These are phyloP conservation scores for Aplocera efformata DNA, from an alignment of 2,888 invertebrate species.

Conservation along the genomic window DNA sequence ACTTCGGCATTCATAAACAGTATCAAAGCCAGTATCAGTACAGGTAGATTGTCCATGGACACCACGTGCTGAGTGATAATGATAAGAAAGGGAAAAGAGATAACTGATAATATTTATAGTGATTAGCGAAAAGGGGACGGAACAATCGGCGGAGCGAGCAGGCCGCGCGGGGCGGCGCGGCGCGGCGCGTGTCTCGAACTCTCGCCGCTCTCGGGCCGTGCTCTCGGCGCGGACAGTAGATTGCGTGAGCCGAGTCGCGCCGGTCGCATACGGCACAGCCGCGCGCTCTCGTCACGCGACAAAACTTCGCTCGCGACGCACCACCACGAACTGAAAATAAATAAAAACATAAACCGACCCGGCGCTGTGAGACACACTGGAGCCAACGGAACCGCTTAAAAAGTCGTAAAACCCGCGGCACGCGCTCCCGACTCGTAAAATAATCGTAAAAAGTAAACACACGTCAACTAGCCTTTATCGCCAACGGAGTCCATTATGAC, in stretches of 20 bases:
- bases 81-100: conserved; percentile 75
- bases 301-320: conserved; percentile 73
- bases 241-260: conserved; percentile 84
- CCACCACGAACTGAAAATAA: conserved; percentile 41
- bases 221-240: conserved; percentile 80
- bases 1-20: conserved; percentile 11
- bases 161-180: conserved; percentile 82
- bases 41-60: conserved; percentile 11
- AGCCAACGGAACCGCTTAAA: conserved; percentile 68
- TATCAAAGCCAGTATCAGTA: no score
- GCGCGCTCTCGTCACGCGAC: conserved; percentile 64
- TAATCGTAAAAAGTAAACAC: conserved; percentile 81
- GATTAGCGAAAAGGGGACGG: conserved; percentile 80
- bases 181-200: conserved; percentile 81
- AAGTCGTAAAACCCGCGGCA: conserved; percentile 77
- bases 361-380: conserved; percentile 51
- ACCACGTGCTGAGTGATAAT: conserved; percentile 64
- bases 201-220: no score
- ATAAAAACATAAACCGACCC: conserved; percentile 36
- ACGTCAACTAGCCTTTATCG: conserved; percentile 77
- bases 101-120: conserved; percentile 79
- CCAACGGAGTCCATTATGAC: conserved; percentile 76
- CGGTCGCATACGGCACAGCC: conserved; percentile 68
- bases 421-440: conserved; percentile 76
- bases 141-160: conserved; percentile 69